A percentile compares a stretch with the other conserved stretches of the same genome.
phyloP scores from a whole-genome alignment of 2,113 vertebrate species.

The Solea senegalensis region DNA sequence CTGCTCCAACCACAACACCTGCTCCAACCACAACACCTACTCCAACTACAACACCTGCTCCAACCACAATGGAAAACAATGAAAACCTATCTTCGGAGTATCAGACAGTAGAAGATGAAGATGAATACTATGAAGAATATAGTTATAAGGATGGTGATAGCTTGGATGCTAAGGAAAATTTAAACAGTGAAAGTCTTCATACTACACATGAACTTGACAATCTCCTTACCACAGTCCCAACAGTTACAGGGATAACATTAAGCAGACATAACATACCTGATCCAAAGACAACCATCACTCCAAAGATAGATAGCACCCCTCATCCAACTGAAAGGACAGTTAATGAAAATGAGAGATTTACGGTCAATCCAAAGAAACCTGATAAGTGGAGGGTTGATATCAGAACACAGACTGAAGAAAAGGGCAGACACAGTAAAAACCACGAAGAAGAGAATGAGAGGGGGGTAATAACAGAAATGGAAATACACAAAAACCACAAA shows the following conservation, averaged over 20 bases:
- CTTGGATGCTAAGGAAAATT: conserved; percentile 35
- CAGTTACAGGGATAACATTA: conserved; percentile 11
- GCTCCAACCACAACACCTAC: conserved; percentile 30
- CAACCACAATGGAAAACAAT: conserved; percentile 38
- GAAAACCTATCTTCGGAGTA: conserved; percentile 42
- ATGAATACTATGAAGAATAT: conserved; percentile 52
- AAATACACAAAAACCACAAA: conserved; percentile 15
- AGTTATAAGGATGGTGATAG: conserved; percentile 33
- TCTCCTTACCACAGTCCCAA: conserved; percentile 8
- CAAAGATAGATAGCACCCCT: conserved; percentile 12
- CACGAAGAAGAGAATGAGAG: conserved; percentile 3
- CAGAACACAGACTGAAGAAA: conserved; percentile 13
- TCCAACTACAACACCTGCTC: conserved; percentile 20
- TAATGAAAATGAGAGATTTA: conserved; percentile 22
- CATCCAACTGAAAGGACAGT: conserved; percentile 8
- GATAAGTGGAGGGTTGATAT: neutral
- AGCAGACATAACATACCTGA: conserved; percentile 14
- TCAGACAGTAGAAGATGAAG: conserved; percentile 43
- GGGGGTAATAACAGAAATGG: neutral
- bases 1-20: neutral
- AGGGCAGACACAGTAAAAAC: neutral
- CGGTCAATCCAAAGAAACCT: neutral
- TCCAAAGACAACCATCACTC: conserved; percentile 22
- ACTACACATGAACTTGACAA: conserved; percentile 28
- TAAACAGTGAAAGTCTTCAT: conserved; percentile 20